phyloP scores from a whole-genome alignment of 2,797 vertebrate genomes.

The Lagocephalus sceleratus region DNA sequence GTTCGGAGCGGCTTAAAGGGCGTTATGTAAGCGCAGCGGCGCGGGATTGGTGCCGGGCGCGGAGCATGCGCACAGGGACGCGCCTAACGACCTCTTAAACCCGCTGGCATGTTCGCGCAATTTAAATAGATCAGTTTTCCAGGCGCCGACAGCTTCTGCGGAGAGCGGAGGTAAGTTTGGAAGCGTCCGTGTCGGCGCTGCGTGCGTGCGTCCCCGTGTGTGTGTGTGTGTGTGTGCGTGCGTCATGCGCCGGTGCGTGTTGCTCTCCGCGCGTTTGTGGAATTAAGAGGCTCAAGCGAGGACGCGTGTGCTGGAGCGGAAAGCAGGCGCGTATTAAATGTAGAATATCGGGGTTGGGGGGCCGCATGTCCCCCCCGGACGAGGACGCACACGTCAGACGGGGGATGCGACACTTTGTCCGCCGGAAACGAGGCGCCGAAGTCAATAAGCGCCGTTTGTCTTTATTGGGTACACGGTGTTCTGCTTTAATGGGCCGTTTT shows the following conservation, averaged over 20 bases:
- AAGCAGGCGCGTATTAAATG: conserved; percentile 3
- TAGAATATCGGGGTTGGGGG: neutral
- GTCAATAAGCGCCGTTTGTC: neutral
- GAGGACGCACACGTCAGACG: neutral
- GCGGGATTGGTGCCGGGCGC: conserved; percentile 22
- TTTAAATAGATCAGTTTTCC: conserved; percentile 9
- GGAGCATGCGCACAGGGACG: conserved; percentile 42
- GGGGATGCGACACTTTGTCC: rapidly evolving
- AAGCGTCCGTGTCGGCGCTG: neutral
- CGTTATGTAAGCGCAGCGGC: conserved; percentile 29
- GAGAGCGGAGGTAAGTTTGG: conserved; percentile 25
- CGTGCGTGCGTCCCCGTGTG: neutral
- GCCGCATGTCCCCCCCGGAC: neutral
- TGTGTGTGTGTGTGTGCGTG: neutral
- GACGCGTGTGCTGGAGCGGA: neutral
- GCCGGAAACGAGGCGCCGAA: neutral
- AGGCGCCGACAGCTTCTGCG: neutral
- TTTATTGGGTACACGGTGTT: conserved; percentile 29
- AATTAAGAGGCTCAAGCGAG: conserved; percentile 6
- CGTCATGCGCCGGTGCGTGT: neutral
- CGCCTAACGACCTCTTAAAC: conserved; percentile 15
- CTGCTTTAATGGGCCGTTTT: neutral
- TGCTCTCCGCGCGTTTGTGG: neutral
- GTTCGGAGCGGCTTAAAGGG: conserved; percentile 19
- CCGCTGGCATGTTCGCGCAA: conserved; percentile 4